These are phyloP conservation scores for Entomobrya multifasciata DNA, from an alignment of 2,888 invertebrate species.

Conservation along the genomic window DNA sequence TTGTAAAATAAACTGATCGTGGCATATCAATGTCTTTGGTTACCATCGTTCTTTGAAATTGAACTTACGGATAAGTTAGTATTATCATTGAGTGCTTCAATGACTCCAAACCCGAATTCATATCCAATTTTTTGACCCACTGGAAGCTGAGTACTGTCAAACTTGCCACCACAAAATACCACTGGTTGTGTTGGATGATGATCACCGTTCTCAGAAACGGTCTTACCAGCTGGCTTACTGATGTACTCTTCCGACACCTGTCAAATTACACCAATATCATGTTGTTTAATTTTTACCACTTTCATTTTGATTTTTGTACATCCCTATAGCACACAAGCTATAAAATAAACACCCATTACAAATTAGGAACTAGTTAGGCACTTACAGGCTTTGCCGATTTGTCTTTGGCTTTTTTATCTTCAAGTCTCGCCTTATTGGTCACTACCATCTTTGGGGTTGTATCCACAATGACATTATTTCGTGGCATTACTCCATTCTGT, in stretches of 20 bases:
- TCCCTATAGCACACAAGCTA: too few species aligned
- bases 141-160: constrained; percentile 71
- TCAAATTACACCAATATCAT: not conserved
- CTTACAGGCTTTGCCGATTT: constrained; percentile 23
- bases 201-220: constrained; percentile 47
- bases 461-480: not conserved
- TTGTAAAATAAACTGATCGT: not conserved
- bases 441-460: not conserved
- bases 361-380: too few species aligned
- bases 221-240: constrained; percentile 26
- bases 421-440: not conserved
- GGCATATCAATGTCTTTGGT: not conserved
- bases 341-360: too few species aligned
- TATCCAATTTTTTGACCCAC: constrained; percentile 67
- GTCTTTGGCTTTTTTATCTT: constrained; percentile 45
- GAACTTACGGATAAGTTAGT: constrained; percentile 7
- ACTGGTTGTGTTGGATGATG: constrained; percentile 67
- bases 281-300: too few species aligned
- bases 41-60: not conserved
- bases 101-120: constrained; percentile 76
- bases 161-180: constrained; percentile 77
- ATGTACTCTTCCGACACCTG: constrained; percentile 24
- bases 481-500: constrained; percentile 10
- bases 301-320: too few species aligned
- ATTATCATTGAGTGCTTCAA: constrained; percentile 62